Base-by-base conservation (phyloP, 2,797 vertebrate species). In the Neosilurus hyrtlii region DNA sequence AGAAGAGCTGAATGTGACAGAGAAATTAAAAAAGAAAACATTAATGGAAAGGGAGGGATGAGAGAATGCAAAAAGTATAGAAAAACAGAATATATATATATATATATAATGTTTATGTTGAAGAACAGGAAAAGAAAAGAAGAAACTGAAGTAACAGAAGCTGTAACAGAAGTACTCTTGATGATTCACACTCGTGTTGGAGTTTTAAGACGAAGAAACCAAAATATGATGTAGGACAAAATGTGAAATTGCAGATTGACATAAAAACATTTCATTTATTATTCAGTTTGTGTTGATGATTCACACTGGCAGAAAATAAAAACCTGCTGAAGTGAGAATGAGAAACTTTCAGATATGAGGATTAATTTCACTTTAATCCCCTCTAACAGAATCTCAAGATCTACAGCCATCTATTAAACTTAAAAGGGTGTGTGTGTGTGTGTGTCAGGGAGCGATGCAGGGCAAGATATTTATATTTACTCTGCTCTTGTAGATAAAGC, bases 331-430 rank as follows among this genome's bases (percentile, higher is more conserved):
- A 70, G 37, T 70, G 67, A 70, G 37, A 49, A 70, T 49, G 20
- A 72, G n/a, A 52, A n/a, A 72, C 70, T 52, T 24, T 52, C 22
- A 72, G 43, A n/a, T 16, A 9, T 72, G 49, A 24, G 49, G 70
- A 72, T 72, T 72, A 52, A 26, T 72, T 26, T 72, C 51, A 72
- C n/a, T 26, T 16, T 72, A 54, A 72, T 72, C 70, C 70, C 70
- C 10, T 8, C n/a, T 16, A 52, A 72, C 43, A 51, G 24, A n/a
- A 43, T 74, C 15, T 74, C 8, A 10, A 15, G 51, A 30, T 18
- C 52, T 74, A 9, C 14, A 11, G 6, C 3, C 14, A 4, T 49
- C n/a, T 52, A 16, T 72, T n/a, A 2, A 6, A 43, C 37, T 51
- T 71, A 51, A 51, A n/a, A 51, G n/a, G 52, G 7, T 54, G 49